Evolutionary conservation across 2,888 invertebrate genomes (phyloP).

Genomic region (Lydus trimaculatus): DNA sequence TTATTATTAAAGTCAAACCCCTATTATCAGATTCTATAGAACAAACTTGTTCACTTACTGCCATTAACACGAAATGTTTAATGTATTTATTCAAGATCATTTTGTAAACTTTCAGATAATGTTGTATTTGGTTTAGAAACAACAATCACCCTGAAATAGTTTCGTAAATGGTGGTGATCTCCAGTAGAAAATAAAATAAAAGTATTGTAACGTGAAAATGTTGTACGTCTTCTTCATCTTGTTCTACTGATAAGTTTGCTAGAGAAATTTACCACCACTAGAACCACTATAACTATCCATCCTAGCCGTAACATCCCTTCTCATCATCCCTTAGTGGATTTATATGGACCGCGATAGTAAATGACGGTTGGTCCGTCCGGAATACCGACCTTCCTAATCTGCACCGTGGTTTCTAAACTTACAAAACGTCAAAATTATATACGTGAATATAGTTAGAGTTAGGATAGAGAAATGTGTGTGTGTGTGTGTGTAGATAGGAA

Average conservation of each 20-base stretch:
- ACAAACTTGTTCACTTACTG: too few species aligned
- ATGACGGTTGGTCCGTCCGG: conserved; percentile 34
- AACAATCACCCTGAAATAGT: too few species aligned
- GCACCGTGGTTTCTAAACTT: conserved; percentile 31
- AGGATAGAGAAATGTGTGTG: not conserved
- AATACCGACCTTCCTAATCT: conserved; percentile 32
- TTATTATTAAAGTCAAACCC: too few species aligned
- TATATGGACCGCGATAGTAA: conserved; percentile 35
- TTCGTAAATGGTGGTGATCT: too few species aligned
- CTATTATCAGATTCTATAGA: too few species aligned
- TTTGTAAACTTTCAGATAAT: too few species aligned
- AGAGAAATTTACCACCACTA: conserved; percentile 24
- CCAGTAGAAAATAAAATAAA: too few species aligned
- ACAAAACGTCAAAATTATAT: conserved; percentile 16
- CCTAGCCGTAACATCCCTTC: conserved; percentile 27
- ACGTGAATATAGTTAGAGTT: not conserved
- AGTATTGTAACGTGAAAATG: too few species aligned
- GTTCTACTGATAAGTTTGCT: conserved; percentile 16
- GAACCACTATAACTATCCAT: conserved; percentile 8
- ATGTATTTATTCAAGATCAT: too few species aligned
- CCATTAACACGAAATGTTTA: too few species aligned
- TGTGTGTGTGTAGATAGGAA: not conserved
- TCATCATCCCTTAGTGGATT: conserved; percentile 30
- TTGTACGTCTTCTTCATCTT: too few species aligned
- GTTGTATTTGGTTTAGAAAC: too few species aligned